These are phyloP conservation scores for Rachycentron canadum DNA, from an alignment of 2,797 vertebrate genomes.

Conservation along the genomic window DNA sequence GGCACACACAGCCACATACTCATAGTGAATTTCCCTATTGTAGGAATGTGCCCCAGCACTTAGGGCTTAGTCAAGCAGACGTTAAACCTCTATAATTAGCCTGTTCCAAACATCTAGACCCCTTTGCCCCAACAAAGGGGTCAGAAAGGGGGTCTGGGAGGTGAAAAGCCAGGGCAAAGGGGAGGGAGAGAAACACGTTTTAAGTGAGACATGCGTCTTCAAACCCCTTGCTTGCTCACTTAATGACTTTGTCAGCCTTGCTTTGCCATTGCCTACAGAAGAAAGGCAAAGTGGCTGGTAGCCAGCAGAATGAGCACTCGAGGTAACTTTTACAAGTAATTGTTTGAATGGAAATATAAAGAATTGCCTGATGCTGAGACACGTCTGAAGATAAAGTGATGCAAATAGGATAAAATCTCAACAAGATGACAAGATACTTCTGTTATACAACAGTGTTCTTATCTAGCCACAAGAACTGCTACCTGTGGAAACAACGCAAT, in stretches of 20 bases:
- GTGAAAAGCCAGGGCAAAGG: constrained; percentile 74
- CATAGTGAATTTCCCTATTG: constrained; percentile 61
- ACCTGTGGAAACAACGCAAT: constrained; percentile 31
- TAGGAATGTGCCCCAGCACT: constrained; percentile 76
- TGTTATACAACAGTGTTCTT: constrained; percentile 22
- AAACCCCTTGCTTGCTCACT: constrained; percentile 76
- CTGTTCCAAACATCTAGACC: constrained; percentile 72
- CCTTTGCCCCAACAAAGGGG: constrained; percentile 76
- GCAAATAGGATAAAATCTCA: constrained; percentile 9
- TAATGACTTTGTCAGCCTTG: constrained; percentile 74
- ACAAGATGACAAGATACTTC: constrained; percentile 46
- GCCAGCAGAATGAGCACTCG: constrained; percentile 8
- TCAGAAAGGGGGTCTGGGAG: constrained; percentile 70
- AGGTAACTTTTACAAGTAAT: constrained; percentile 12
- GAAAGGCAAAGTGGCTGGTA: constrained; percentile 30
- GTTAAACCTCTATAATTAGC: constrained; percentile 85
- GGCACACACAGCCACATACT: constrained; percentile 26
- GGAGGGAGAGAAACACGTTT: constrained; percentile 57
- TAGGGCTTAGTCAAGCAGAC: constrained; percentile 76
- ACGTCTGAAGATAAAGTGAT: constrained; percentile 15
- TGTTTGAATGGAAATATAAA: constrained; percentile 15
- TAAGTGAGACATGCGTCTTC: constrained; percentile 69
- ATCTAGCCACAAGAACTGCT: constrained; percentile 26
- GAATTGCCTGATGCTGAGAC: not conserved
- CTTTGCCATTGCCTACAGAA: constrained; percentile 37